A percentile compares a stretch with the other conserved stretches of the same genome.
These are phyloP conservation scores for Mizuhopecten yessoensis DNA, from an alignment of 1,140 invertebrate species.

Conservation along the genomic window DNA sequence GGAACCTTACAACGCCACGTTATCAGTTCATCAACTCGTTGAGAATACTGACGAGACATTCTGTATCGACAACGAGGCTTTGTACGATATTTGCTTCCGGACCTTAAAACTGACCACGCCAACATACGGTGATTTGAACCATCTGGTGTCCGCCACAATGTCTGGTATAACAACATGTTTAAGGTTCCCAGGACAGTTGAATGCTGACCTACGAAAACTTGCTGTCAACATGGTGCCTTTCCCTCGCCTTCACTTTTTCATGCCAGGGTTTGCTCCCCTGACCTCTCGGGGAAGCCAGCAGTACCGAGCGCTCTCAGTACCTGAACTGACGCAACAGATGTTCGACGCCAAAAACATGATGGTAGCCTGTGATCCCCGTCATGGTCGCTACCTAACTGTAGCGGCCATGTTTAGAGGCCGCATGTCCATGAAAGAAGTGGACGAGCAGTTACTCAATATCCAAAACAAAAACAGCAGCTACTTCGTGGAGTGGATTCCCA, in stretches of 20 bases:
- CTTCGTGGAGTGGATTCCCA: conserved; percentile 88
- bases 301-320: conserved; percentile 84
- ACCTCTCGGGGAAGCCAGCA: conserved; percentile 85
- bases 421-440: conserved; percentile 84
- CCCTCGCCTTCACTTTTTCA: conserved; percentile 90
- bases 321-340: conserved; percentile 86
- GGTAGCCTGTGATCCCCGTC: conserved; percentile 88
- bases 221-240: conserved; percentile 91
- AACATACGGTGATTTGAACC: conserved; percentile 83
- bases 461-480: conserved; percentile 94
- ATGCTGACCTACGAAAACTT: conserved; percentile 92
- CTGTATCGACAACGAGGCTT: conserved; percentile 83
- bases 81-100: conserved; percentile 84
- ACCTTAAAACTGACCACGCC: conserved; percentile 88
- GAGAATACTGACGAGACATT: conserved; percentile 89
- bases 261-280: conserved; percentile 90
- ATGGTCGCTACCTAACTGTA: conserved; percentile 88
- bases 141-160: conserved; percentile 88
- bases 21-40: conserved; percentile 90
- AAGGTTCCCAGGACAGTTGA: conserved; percentile 89
- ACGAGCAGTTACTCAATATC: conserved; percentile 73
- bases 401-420: conserved; percentile 94
- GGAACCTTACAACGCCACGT: conserved; percentile 86
- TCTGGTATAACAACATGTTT: conserved; percentile 92
- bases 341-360: conserved; percentile 91